These are phyloP conservation scores for Drosophila albomicans DNA, from an alignment of 1,140 invertebrate species.

Conservation along the genomic window DNA sequence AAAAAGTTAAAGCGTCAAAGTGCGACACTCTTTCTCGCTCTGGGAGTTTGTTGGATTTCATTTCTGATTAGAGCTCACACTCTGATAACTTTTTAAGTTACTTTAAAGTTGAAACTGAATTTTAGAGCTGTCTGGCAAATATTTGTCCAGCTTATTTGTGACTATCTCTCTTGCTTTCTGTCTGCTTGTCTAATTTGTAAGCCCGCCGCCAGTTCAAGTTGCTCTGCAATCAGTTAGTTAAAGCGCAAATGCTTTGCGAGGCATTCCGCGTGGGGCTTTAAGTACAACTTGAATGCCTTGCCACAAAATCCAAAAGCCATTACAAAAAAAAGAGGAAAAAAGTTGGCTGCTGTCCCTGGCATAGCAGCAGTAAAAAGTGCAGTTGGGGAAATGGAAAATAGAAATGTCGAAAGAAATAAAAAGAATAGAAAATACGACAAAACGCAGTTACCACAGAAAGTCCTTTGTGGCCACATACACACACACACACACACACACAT, in stretches of 20 bases:
- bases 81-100: constrained; percentile 5
- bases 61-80: constrained; percentile 7
- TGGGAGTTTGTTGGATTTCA: neutral
- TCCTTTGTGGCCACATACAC: constrained; percentile 68
- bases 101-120: constrained; percentile 11
- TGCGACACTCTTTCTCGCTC: constrained; percentile 1
- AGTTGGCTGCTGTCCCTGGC: constrained; percentile 26
- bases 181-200: constrained; percentile 33
- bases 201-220: constrained; percentile 8
- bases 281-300: constrained; percentile 25
- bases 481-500: constrained; percentile 31
- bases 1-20: constrained; percentile 33
- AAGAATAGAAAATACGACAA: constrained; percentile 32
- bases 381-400: constrained; percentile 50
- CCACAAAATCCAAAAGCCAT: constrained; percentile 73
- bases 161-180: neutral
- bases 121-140: constrained; percentile 6
- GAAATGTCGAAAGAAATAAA: constrained; percentile 49
- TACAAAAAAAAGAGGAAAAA: constrained; percentile 35
- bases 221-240: constrained; percentile 25
- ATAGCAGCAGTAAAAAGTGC: constrained; percentile 9
- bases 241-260: constrained; percentile 14
- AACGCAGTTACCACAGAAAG: constrained; percentile 48
- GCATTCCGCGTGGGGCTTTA: constrained; percentile 17
- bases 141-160: constrained; percentile 21